These are phyloP conservation scores for Nomada lathburiana DNA, from an alignment of 2,888 invertebrate species.

Conservation along the genomic window DNA sequence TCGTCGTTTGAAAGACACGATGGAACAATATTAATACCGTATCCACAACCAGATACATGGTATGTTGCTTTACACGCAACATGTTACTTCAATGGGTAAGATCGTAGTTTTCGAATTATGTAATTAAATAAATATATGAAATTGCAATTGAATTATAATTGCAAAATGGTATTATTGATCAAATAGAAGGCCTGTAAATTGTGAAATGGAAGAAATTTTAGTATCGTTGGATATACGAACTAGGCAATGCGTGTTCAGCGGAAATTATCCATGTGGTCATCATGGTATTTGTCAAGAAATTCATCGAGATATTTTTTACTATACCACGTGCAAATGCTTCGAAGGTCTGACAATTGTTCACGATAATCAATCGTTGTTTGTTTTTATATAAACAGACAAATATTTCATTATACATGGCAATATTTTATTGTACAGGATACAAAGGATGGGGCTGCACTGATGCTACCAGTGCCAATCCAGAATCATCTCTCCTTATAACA, in stretches of 20 bases:
- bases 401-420: too few species aligned
- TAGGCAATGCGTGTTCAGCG: constrained; percentile 83
- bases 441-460: constrained; percentile 87
- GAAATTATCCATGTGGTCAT: constrained; percentile 82
- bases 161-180: constrained; percentile 12
- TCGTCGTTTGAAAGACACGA: constrained; percentile 72
- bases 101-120: background rate
- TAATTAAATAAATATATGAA: background rate
- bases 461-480: constrained; percentile 84
- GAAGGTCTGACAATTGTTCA: constrained; percentile 77
- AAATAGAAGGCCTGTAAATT: constrained; percentile 78
- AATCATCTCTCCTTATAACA: constrained; percentile 78
- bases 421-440: constrained; percentile 83
- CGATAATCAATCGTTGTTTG: background rate
- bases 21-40: constrained; percentile 82
- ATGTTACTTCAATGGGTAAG: constrained; percentile 82
- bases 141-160: background rate
- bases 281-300: constrained; percentile 85
- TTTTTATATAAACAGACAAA: too few species aligned
- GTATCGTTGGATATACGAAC: constrained; percentile 84
- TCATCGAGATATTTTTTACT: constrained; percentile 84
- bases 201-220: constrained; percentile 82
- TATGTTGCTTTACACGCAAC: constrained; percentile 82
- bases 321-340: constrained; percentile 84
- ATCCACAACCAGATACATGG: constrained; percentile 85